These are phyloP conservation scores for Lepidostoma basale DNA, from an alignment of 1,140 invertebrate genomes.

Conservation along the genomic window DNA sequence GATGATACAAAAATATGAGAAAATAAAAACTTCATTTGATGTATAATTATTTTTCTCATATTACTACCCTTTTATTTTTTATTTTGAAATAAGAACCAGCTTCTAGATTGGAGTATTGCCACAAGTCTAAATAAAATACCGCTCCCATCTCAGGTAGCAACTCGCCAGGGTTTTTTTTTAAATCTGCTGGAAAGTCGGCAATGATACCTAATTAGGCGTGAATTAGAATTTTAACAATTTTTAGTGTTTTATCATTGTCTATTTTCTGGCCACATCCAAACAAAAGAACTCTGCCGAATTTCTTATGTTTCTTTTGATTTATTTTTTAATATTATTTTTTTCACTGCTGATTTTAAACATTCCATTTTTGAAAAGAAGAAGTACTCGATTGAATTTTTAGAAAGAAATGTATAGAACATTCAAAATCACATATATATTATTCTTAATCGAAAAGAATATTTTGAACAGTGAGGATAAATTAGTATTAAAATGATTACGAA, in stretches of 20 bases:
- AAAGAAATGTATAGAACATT: no score
- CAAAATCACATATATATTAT: background rate
- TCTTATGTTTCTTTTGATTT: conserved; percentile 2
- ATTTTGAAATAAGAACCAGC: background rate
- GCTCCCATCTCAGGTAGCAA: background rate
- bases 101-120: background rate
- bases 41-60: background rate
- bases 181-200: background rate
- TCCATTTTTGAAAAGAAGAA: conserved; percentile 15
- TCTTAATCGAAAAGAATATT: no score
- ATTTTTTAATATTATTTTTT: no score
- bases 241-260: conserved; percentile 17
- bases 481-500: no score
- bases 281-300: background rate
- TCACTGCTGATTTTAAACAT: conserved; percentile 35
- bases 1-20: background rate
- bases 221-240: conserved; percentile 20
- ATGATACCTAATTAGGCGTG: conserved; percentile 6
- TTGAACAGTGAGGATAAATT: no score
- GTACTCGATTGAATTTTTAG: background rate
- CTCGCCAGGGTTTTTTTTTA: background rate
- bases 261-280: background rate
- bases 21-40: background rate
- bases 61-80: background rate
- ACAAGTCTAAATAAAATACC: background rate